Conservation (phyloP, 2,113 vertebrate species). For the Amia ocellicauda region DNA sequence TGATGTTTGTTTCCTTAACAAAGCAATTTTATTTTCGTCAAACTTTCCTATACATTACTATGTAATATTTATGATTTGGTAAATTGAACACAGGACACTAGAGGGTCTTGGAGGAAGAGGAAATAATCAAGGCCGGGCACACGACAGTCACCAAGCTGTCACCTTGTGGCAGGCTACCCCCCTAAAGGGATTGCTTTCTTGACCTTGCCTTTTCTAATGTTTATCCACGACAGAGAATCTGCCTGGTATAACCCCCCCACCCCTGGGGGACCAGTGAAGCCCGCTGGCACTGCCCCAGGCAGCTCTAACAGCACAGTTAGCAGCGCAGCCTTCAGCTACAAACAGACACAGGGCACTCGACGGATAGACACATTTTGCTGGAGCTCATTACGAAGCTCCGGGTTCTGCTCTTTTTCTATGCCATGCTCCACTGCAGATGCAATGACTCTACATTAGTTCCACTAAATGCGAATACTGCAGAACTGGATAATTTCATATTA, state of each 20-base stretch:
- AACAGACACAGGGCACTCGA: neutral
- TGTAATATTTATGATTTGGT: no score
- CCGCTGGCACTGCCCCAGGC: neutral
- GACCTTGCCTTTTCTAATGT: no score
- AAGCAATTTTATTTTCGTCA: no score
- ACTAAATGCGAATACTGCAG: conserved; percentile 33
- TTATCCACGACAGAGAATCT: no score
- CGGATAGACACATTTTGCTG: conserved; percentile 23
- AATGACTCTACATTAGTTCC: conserved; percentile 25
- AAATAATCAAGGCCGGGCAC: neutral
- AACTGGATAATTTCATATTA: conserved; percentile 39
- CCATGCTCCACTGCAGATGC: conserved; percentile 20
- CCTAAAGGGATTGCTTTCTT: no score
- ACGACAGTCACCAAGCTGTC: no score
- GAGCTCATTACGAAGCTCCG: conserved; percentile 36
- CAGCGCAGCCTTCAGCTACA: neutral
- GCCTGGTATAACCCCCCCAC: no score
- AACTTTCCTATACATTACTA: no score
- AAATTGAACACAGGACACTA: no score
- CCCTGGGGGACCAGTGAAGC: neutral
- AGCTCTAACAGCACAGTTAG: neutral
- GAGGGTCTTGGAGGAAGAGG: no score
- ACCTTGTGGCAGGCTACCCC: no score
- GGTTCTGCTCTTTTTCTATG: conserved; percentile 19
- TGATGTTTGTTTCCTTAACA: no score